Percentiles rank a stretch among this genome's conserved stretches.
Evolutionary conservation across 2,888 invertebrate genomes (phyloP).

Genomic region (Anthophora plumipes): DNA sequence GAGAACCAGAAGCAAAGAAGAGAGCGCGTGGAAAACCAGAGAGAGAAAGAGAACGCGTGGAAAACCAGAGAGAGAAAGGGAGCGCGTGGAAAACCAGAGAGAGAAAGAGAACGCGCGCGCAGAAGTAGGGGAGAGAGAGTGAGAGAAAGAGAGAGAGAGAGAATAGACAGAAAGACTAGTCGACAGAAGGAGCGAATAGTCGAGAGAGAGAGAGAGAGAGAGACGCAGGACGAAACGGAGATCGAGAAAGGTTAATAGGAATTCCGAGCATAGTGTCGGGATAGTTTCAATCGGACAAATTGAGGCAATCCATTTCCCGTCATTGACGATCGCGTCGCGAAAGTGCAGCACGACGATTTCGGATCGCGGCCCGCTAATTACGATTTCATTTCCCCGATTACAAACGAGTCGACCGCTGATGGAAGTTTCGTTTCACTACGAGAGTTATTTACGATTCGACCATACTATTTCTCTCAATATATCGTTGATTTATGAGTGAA

Average conservation of each 20-base stretch:
- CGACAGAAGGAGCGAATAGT: too few relatives aligned
- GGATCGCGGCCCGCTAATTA: slow-evolving; percentile 64
- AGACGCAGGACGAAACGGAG: slow-evolving; percentile 41
- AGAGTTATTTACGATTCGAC: not conserved
- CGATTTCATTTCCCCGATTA: slow-evolving; percentile 65
- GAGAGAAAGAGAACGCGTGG: too few relatives aligned
- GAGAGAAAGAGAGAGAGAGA: too few relatives aligned
- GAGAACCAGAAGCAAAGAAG: too few relatives aligned
- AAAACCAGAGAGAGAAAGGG: too few relatives aligned
- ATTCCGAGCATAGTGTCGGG: slow-evolving; percentile 79
- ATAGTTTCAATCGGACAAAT: slow-evolving; percentile 81
- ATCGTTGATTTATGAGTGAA: too few relatives aligned
- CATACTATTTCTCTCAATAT: too few relatives aligned
- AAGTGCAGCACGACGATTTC: slow-evolving; percentile 56
- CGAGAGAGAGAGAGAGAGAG: slow-evolving; percentile 41
- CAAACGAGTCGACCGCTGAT: slow-evolving; percentile 14
- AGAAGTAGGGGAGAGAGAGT: too few relatives aligned
- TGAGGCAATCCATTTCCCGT: slow-evolving; percentile 79
- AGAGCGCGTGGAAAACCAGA: too few relatives aligned
- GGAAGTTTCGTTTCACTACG: not conserved
- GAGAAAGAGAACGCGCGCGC: too few relatives aligned
- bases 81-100: too few relatives aligned
- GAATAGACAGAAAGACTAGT: too few relatives aligned
- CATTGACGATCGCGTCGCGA: slow-evolving; percentile 62
- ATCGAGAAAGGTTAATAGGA: slow-evolving; percentile 76